Base-by-base conservation (phyloP, 1,140 invertebrate species). In the Spodoptera litura region DNA sequence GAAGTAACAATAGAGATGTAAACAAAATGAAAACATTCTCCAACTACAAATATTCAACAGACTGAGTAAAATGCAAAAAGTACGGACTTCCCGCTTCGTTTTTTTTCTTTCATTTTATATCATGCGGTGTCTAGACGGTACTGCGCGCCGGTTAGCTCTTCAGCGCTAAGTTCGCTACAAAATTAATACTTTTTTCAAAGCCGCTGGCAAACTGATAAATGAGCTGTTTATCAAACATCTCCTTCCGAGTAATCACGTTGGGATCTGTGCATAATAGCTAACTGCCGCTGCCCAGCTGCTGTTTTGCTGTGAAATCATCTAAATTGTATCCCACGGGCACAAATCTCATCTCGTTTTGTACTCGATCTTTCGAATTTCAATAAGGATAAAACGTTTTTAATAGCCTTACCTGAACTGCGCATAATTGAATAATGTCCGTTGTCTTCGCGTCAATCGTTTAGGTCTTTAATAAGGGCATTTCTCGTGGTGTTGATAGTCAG, bases 141-240 rank as follows among this genome's bases (percentile, higher is more conserved):
- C 38, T 44, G 38, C 38, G 20, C 27, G 59, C 49, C 25, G 15
- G 59, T 75, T 52, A 75, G 55, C 44, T 51, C 51, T 52, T 44
- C 44, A 75, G 10, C 73, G 11, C 73, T 74, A 61, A 64, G 59
- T 64, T 64, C 73, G 75, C 84, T 86, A 83, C 84, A 88, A 88
- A 87, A 89, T 86, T 85, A 86, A 88, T 90, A 89, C 85, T 85
- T 81, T 85, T 56, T 71, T 82, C 74, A 72, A 71, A 78, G 87
- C 91, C 88, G 82, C 82, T 79, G 86, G 90, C 88, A 72, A 88
- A 89, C 88, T 91, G 90, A 91, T 93, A 92, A 91, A 88, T 89
- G 87, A 88, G 76, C 84, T 89, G 87, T 89, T 91, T 92, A 92
- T 92, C 89, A 91, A 91, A 91, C 88, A 92, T 93, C 91, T 90